phyloP scores from a whole-genome alignment of 2,113 vertebrate species.

The Enhydra lutris region DNA sequence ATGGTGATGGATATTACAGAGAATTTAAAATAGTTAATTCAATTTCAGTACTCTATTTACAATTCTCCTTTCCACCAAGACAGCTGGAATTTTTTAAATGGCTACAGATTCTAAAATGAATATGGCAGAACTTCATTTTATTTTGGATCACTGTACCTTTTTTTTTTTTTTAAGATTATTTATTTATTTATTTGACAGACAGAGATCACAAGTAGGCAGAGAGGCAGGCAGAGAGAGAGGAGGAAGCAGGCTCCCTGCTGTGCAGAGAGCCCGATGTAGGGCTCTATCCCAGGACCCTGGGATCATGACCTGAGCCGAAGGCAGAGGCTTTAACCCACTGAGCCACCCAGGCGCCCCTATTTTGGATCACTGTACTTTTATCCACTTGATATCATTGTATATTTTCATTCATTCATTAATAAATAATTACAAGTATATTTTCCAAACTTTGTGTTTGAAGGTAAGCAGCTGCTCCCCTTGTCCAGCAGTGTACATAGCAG shows the following conservation, averaged over 20 bases:
- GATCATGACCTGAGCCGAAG: too few species aligned
- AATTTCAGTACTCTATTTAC: not conserved
- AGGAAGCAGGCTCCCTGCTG: too few species aligned
- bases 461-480: conserved; percentile 95
- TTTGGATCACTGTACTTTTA: conserved; percentile 29
- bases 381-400: not conserved
- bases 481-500: conserved; percentile 93
- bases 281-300: too few species aligned
- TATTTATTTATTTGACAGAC: too few species aligned
- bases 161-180: too few species aligned
- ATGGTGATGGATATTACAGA: not conserved
- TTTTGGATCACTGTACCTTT: conserved; percentile 27
- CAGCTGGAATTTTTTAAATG: not conserved
- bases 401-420: conserved; percentile 53
- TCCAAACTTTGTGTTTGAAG: conserved; percentile 78
- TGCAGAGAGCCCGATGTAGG: too few species aligned
- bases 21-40: conserved; percentile 15
- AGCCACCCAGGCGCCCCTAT: not conserved
- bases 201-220: too few species aligned
- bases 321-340: too few species aligned
- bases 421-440: conserved; percentile 47
- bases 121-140: not conserved
- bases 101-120: conserved; percentile 4
- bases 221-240: too few species aligned
- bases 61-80: not conserved